Evolutionary conservation across 2,888 invertebrate genomes (phyloP).

Genomic region (Hemithea aestivaria): DNA sequence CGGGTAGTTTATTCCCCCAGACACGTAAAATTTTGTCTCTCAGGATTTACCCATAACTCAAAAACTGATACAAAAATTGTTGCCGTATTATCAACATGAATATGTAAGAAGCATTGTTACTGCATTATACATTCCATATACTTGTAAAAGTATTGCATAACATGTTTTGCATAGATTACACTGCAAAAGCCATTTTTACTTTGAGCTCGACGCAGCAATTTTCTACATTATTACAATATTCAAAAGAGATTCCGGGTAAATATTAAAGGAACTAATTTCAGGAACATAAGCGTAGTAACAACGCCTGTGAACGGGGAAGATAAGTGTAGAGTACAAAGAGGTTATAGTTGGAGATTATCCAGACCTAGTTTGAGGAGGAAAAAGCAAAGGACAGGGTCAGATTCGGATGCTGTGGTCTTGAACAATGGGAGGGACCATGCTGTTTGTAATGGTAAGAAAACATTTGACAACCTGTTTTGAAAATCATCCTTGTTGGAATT

Average conservation of each 20-base stretch:
- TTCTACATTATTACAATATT: too few relatives aligned
- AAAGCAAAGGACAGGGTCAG: slow-evolving; percentile 77
- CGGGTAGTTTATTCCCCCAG: too few relatives aligned
- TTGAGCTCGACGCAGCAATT: too few relatives aligned
- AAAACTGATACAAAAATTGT: too few relatives aligned
- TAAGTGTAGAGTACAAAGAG: slow-evolving; percentile 81
- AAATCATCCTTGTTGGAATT: neutral
- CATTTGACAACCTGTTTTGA: neutral
- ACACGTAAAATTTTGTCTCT: too few relatives aligned
- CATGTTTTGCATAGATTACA: too few relatives aligned
- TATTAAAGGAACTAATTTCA: slow-evolving; percentile 23
- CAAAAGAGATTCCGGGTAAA: neutral
- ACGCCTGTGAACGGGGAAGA: slow-evolving; percentile 54
- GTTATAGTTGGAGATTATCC: slow-evolving; percentile 87
- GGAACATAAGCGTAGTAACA: slow-evolving; percentile 57
- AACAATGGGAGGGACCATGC: slow-evolving; percentile 87
- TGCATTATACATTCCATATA: too few relatives aligned
- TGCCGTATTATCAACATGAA: too few relatives aligned
- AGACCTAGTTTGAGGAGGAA: slow-evolving; percentile 86
- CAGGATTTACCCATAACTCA: too few relatives aligned
- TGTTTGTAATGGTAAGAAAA: slow-evolving; percentile 82
- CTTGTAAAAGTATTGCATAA: too few relatives aligned
- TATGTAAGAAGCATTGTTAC: too few relatives aligned
- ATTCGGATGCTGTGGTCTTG: slow-evolving; percentile 80
- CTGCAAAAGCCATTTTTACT: too few relatives aligned